Percentiles rank a stretch among this genome's conserved stretches.
Evolutionary conservation across 30 jellyfish, hydroid and myxozoan genomes (phyloP).

Genomic region (Aurelia sp.): DNA sequence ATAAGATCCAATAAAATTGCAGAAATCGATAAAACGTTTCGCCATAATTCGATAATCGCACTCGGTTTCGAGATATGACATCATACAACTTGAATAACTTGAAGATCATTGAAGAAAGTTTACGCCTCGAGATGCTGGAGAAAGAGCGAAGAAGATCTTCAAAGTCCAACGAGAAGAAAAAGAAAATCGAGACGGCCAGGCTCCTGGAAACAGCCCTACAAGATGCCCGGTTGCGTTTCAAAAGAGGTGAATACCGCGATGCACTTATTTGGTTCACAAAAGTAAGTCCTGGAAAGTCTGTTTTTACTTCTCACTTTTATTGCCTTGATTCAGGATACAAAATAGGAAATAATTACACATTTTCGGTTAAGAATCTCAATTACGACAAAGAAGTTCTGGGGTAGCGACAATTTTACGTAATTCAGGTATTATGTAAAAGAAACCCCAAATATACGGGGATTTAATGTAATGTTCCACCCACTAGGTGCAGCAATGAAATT

Average conservation of each 20-base stretch:
- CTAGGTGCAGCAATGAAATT: too few relatives aligned
- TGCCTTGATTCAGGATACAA: too few relatives aligned
- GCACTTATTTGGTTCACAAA: conserved; percentile 49
- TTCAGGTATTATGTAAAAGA: too few relatives aligned
- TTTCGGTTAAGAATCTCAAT: too few relatives aligned
- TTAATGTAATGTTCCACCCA: too few relatives aligned
- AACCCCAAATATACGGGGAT: too few relatives aligned
- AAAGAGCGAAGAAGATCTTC: conserved; percentile 46
- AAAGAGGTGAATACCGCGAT: conserved; percentile 41
- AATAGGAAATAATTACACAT: too few relatives aligned
- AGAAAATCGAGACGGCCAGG: conserved; percentile 36
- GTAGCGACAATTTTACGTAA: too few relatives aligned
- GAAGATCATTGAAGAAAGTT: conserved; percentile 57
- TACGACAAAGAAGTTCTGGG: too few relatives aligned
- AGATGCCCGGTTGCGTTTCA: conserved; percentile 57
- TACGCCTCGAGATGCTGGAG: conserved; percentile 64
- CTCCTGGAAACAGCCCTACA: conserved; percentile 54
- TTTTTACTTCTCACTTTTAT: too few relatives aligned
- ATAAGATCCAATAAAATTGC: conserved; percentile 53
- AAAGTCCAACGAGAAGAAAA: conserved; percentile 30
- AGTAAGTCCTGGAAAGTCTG: conserved; percentile 4
- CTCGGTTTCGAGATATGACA: conserved; percentile 60
- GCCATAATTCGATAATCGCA: conserved; percentile 36
- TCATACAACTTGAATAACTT: conserved; percentile 64
- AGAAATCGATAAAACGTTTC: conserved; percentile 24